Evolutionary conservation across 2,113 vertebrate genomes (phyloP).

Genomic region (Limnothrissa miodon): DNA sequence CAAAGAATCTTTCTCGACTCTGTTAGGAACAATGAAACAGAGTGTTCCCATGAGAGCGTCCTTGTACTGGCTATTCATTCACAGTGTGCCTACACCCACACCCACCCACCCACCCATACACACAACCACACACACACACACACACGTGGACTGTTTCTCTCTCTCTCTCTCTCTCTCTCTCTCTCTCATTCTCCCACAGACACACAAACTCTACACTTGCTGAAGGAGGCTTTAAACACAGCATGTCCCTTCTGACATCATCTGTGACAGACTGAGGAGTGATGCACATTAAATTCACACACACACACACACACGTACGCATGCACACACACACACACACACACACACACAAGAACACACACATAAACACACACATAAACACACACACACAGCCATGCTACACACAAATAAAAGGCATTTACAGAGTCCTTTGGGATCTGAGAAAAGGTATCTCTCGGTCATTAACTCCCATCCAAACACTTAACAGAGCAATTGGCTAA

Average conservation of each 20-base stretch:
- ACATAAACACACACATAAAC: slow-evolving; percentile 40
- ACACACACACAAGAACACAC: slow-evolving; percentile 40
- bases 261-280: background rate
- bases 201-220: background rate
- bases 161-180: too few species aligned
- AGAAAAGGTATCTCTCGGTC: background rate
- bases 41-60: background rate
- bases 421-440: background rate
- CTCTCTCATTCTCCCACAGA: too few species aligned
- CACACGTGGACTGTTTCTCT: too few species aligned
- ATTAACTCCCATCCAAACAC: slow-evolving; percentile 19
- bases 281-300: background rate
- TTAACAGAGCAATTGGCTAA: slow-evolving; percentile 11
- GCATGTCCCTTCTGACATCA: background rate
- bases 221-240: slow-evolving; percentile 1
- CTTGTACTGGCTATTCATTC: slow-evolving; percentile 49
- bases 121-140: background rate
- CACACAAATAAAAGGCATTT: background rate
- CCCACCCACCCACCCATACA: background rate
- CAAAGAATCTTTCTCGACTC: background rate
- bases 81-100: background rate
- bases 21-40: background rate
- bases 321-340: slow-evolving; percentile 44
- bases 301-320: slow-evolving; percentile 23
- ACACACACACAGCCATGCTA: slow-evolving; percentile 24